Base-by-base conservation (phyloP, 2,888 invertebrate species). In the Erebia ligea region DNA sequence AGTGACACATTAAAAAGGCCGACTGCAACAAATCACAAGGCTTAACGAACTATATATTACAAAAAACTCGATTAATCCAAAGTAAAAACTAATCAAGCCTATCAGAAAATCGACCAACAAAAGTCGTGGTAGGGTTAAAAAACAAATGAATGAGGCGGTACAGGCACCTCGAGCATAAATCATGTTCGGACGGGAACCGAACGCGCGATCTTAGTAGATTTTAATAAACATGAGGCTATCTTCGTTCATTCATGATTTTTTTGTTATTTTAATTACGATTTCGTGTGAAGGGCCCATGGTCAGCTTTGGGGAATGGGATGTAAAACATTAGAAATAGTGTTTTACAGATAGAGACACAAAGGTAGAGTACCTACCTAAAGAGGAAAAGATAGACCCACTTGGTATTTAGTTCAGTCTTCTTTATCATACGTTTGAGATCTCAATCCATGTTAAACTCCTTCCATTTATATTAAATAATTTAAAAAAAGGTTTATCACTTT, bases 1-100 rank as follows among this genome's bases (percentile, higher is more conserved):
- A 19, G 48, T 74, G 69, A 68, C 69, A 72, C 72, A 67, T 64
- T 48, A 69, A 69, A 64, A 34, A 15, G 40, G 13, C 69, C 65
- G 54, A 66, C 42, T 56, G 25, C 65, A 52, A 71, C 74, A 74
- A 71, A 71, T 70, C 70, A 68, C 52, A 70, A 68, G 59, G 62
- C 70, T 56, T 68, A 70, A 73, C 69, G 74, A 76, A 72, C 67
- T 50, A 61, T 69, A 69, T 73, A 76, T 71, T 78, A 80, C 79
- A 78, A 81, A 81, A 74, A 77, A 74, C 77, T 83, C 85, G 86
- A 87, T 90, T 89, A 89, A 90, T 88, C 86, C 87, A 77, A 83
- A 78, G 88, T 89, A 86, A 90, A 86, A 92, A 91, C 91, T 92
- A 92, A 92, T 92, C 92, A 92, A 89, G 86, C 84, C 86, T 89